These are phyloP conservation scores for Orycteropus afer DNA, from an alignment of 2,113 vertebrate species.

Conservation along the genomic window DNA sequence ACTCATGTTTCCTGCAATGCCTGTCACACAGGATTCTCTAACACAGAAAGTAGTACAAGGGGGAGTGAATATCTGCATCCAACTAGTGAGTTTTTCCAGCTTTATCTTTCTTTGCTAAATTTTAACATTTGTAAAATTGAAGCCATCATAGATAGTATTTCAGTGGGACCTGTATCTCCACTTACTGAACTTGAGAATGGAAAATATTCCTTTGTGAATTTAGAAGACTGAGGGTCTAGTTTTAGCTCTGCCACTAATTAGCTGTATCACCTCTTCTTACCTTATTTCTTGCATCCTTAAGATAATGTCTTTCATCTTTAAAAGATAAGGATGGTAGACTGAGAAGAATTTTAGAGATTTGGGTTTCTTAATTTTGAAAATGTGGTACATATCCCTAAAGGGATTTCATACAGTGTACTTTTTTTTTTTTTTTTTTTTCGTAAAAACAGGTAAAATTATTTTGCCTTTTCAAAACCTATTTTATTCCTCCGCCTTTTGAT, in stretches of 20 bases:
- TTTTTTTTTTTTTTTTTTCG: background rate
- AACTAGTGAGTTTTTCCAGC: background rate
- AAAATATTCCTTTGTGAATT: background rate
- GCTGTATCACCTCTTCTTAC: background rate
- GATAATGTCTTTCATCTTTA: background rate
- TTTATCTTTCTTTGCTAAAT: background rate
- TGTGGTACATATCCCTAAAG: background rate
- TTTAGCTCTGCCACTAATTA: background rate
- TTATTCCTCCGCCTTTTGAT: background rate
- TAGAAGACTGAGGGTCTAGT: background rate
- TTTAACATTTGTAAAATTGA: constrained; percentile 10
- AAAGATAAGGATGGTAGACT: background rate
- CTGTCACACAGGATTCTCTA: background rate
- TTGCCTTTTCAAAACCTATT: constrained; percentile 14
- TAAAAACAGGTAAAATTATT: background rate
- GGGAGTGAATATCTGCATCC: background rate
- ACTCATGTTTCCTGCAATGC: background rate
- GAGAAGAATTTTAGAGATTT: background rate
- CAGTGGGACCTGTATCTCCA: background rate
- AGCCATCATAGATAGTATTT: background rate
- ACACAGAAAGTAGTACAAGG: background rate
- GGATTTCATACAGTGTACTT: background rate
- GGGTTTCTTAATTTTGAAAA: background rate
- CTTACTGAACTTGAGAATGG: background rate
- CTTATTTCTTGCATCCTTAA: background rate